Evolutionary conservation across 2,888 invertebrate genomes (phyloP), one percentile per base, ranked within the genome.

Genomic region (Tortrix viridana): DNA sequence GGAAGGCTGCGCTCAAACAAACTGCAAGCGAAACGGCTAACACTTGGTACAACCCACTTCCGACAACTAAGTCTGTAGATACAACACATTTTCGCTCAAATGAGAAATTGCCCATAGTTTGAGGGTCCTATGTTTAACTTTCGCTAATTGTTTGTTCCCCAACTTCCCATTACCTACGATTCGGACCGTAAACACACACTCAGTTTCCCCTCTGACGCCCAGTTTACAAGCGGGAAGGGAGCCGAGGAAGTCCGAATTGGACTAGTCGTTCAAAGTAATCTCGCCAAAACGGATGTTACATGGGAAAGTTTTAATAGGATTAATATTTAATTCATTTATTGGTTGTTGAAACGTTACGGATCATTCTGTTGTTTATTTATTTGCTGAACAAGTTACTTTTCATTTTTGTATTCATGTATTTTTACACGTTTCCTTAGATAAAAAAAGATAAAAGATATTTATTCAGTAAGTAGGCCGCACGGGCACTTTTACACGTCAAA

Each of bases 71-170:
- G 19, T 26, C 23, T 41, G 12, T 38, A 62, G 23, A 52, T 74
- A 74, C 60, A 66, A 69, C 63, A 72, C 72, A 71, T 77, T 72
- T 68, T 65, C 69, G 63, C 66, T 60, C 67, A 74, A 81, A 80
- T 78, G 80, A 82, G 81, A 76, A 77, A 84, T 80, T 74, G 74
- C 73, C 75, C 74, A 75, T 74, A 77, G 74, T 76, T 76, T 65
- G 73, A 76, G 77, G 75, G 77, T 80, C 80, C 79, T 76, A 77
- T 85, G 82, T 86, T 87, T 87, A 87, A 87, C 85, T 87, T 88
- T 76, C 74, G 68, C 81, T 86, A 87, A 88, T 87, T 88, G 87
- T 88, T 87, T 86, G 81, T 81, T 74, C 76, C 77, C 75, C 76
- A 72, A 74, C 76, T 78, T 73, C 71, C 71, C 26, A 52, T 47